Base-by-base conservation (phyloP, 1,140 invertebrate species). In the Pseudomyrmex dendroicus region DNA sequence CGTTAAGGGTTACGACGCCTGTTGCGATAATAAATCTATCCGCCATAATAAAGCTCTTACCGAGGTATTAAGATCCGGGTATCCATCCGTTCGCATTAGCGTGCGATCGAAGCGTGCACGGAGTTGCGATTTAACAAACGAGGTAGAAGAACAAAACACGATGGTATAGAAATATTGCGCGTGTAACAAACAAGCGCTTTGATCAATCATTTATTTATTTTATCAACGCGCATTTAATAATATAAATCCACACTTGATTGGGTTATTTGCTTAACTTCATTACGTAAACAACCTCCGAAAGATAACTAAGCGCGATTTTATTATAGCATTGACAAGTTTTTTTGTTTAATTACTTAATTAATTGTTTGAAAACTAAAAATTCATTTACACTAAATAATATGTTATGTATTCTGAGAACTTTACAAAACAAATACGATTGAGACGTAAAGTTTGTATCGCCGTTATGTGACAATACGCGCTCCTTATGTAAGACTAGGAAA, bases 161-260 rank as follows among this genome's bases (percentile, higher is more conserved):
- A 35, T 35, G 35, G 5, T 35, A 7, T 35, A 35, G 35, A 7
- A 35, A 0, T 35, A 70, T 80, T 7, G 35, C 5, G 66, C 46
- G 22, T 50, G 50, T 59, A 80, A 80, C 52, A 70, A 80, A 80
- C 54, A 80, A 35, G 10, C 22, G 76, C 66, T 80, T 80, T 80
- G 66, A 72, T 44, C 76, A 80, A 80, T 80, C n/a, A 59, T 25
- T 25, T 62, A 61, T 7, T 44, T 15, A 35, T 35, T 44, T 68
- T 78, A 78, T 59, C 22, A 52, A 7, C 5, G 54, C 54, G n/a
- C 46, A 80, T 66, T 80, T 80, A 72, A 80, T 80, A 80, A 80
- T 80, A 72, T 59, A 72, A 80, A 80, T 80, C 44, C 44, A 70
- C 72, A 72, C 35, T 59, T 70, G 66, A 80, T 80, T 72, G 15